A percentile compares a stretch with the other conserved stretches of the same genome.
Conservation (phyloP, 2,797 vertebrate species). For the Falco novaeseelandiae region DNA sequence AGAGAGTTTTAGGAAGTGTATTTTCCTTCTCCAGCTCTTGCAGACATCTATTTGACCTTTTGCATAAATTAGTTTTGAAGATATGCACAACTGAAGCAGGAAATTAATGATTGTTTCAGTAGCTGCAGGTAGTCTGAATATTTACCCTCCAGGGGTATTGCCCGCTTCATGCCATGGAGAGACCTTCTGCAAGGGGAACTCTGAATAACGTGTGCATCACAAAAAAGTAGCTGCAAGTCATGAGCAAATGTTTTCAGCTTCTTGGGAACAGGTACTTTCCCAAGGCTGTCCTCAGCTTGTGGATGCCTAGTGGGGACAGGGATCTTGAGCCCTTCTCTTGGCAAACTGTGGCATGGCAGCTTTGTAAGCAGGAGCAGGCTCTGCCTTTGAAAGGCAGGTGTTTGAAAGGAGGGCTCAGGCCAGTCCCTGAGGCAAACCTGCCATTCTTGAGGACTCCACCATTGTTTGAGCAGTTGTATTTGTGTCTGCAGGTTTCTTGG, state of each 20-base stretch:
- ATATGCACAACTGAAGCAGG: not conserved
- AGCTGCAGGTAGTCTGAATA: not conserved
- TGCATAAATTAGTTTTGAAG: not conserved
- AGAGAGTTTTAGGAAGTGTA: not conserved
- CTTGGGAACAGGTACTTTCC: not conserved
- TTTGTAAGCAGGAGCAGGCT: not conserved
- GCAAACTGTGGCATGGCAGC: not conserved
- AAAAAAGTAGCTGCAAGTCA: not conserved
- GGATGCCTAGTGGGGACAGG: not conserved
- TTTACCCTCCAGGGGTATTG: rapidly evolving
- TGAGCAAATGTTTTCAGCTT: not conserved
- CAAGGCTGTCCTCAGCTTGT: not conserved
- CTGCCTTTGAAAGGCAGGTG: not conserved
- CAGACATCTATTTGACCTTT: not conserved
- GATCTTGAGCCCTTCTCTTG: not conserved
- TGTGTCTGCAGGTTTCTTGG: not conserved
- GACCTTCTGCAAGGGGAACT: not conserved
- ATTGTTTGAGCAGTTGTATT: not conserved
- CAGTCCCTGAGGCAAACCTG: not conserved
- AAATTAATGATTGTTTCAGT: not conserved
- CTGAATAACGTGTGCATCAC: not conserved
- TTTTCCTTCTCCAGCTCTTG: not conserved
- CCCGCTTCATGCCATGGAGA: rapidly evolving
- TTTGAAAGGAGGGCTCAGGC: not conserved
- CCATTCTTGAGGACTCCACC: not conserved